Evolutionary conservation across 1,140 invertebrate species (phyloP).

Genomic region (Sweltsa coloradensis): DNA sequence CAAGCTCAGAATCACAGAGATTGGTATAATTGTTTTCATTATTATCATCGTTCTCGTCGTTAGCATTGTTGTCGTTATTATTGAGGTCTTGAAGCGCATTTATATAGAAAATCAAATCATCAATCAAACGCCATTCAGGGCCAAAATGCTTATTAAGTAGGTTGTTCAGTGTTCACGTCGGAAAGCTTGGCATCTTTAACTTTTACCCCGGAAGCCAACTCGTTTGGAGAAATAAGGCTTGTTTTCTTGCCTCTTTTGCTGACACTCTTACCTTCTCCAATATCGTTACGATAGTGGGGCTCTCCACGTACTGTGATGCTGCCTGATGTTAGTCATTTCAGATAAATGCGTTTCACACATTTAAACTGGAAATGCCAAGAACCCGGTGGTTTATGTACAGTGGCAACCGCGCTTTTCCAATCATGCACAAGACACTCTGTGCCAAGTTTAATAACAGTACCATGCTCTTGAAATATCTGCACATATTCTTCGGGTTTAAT

Average conservation of each 20-base stretch:
- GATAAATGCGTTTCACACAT: background rate
- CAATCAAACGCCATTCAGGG: too few species aligned
- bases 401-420: background rate
- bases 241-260: constrained; percentile 2
- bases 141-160: too few species aligned
- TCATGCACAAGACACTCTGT: background rate
- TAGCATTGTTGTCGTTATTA: too few species aligned
- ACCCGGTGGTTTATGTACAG: background rate
- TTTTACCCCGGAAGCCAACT: too few species aligned
- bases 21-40: too few species aligned
- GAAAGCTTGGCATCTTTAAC: too few species aligned
- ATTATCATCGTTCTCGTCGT: too few species aligned
- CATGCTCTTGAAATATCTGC: background rate
- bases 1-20: too few species aligned
- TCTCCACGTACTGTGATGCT: background rate
- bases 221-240: too few species aligned
- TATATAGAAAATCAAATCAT: too few species aligned
- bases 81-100: too few species aligned
- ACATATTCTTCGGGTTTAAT: constrained; percentile 1
- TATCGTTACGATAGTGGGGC: background rate
- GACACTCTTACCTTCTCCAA: background rate
- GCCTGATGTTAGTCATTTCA: background rate
- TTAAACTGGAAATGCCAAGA: constrained; percentile 1
- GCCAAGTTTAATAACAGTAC: background rate
- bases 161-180: too few species aligned